Percentiles rank a stretch among this genome's conserved stretches.
Evolutionary conservation across 2,113 vertebrate genomes (phyloP).

Genomic region (Galeopterus variegatus): DNA sequence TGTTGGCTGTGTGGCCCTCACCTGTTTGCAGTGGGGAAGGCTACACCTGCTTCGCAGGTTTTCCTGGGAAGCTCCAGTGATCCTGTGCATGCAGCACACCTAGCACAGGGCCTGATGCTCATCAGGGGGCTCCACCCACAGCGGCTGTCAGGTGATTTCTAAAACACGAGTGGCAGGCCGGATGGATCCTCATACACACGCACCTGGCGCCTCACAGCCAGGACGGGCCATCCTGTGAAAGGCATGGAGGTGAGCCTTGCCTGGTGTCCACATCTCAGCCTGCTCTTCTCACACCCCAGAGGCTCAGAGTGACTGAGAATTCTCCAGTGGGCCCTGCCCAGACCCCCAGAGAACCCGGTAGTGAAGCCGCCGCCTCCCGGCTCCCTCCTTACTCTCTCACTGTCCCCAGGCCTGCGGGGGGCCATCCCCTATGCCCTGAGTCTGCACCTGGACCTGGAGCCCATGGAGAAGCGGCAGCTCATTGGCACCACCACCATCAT

Average conservation of each 20-base stretch:
- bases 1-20: not conserved
- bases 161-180: rapidly evolving
- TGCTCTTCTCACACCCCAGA: not conserved
- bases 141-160: not conserved
- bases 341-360: not conserved
- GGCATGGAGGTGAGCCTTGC: not conserved
- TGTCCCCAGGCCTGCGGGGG: slow-evolving; percentile 93
- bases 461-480: slow-evolving; percentile 98
- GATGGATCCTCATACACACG: rapidly evolving
- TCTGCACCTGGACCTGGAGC: slow-evolving; percentile 97
- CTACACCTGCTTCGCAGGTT: not conserved
- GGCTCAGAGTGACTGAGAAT: rapidly evolving
- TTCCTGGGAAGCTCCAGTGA: not conserved
- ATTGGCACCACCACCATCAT: slow-evolving; percentile 98
- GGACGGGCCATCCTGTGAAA: rapidly evolving
- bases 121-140: not conserved
- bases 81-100: rapidly evolving
- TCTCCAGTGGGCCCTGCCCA: not conserved
- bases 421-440: slow-evolving; percentile 98
- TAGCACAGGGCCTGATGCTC: not conserved
- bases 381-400: rapidly evolving
- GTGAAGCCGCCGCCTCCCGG: rapidly evolving
- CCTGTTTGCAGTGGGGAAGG: not conserved
- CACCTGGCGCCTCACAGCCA: not conserved
- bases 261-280: not conserved